Base-by-base conservation (phyloP, 2,113 vertebrate genomes). In the Tragulus kanchil region DNA sequence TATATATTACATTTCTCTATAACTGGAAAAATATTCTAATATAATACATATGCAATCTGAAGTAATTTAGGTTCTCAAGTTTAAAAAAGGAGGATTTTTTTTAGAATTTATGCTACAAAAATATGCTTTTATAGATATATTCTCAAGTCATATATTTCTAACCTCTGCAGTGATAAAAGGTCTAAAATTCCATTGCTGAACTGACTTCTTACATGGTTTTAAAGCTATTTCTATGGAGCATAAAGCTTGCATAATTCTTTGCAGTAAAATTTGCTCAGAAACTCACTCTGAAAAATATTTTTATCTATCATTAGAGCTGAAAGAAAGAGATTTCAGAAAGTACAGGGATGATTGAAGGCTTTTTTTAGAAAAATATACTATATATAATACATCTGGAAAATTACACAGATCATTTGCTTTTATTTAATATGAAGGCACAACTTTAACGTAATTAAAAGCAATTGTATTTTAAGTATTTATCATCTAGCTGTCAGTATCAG, bases 371-470 rank as follows among this genome's bases (percentile, higher is more conserved):
- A 98, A 98, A 98, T 99, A 98, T 97, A 98, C 83, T 98, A 96
- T 98, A 98, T 98, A 98, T 97, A 98, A 98, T 84, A 96, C 81
- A 97, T 97, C 28, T 97, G 97, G 91, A 96, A 98, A 98, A 98
- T 96, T 98, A 98, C 96, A 98, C 97, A 98, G 97, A 98, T 96
- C 97, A 98, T 96, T 96, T 93, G 85, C 85, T 98, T 98, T 98
- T 98, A 98, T 98, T 98, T 97, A 88, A 98, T 97, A 92, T 4
- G 25, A 98, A 99, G 99, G 99, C 98, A 99, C 98, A 5, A 90
- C 82, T 98, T 98, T 97, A 98, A 97, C 95, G 81, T 95, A 97
- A 96, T 98, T 97, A 90, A 98, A 96, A 98, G 95, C 17, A 87
- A 98, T 96, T 98, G 85, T 82, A 61, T 93, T 98, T 97, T 97